Conservation (phyloP, 2,888 invertebrate genomes). For the Drosophila melanosoma region DNA sequence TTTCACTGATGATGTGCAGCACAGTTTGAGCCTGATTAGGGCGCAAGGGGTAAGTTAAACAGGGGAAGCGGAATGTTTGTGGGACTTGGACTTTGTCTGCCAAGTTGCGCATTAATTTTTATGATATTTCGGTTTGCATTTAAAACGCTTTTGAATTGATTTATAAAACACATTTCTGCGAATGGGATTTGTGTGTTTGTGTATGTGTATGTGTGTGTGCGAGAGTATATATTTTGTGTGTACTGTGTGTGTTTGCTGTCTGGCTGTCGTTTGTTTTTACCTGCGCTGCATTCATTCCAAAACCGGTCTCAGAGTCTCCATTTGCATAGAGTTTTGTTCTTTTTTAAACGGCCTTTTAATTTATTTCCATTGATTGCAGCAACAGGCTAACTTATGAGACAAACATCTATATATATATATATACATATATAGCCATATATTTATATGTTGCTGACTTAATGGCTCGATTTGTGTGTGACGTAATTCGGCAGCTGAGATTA, state of each 20-base stretch:
- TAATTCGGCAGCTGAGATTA: slow-evolving; percentile 71
- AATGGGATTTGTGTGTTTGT: slow-evolving; percentile 27
- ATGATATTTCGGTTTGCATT: slow-evolving; percentile 36
- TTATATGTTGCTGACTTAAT: slow-evolving; percentile 50
- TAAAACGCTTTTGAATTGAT: slow-evolving; percentile 46
- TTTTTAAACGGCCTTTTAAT: slow-evolving; percentile 68
- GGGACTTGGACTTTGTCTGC: slow-evolving; percentile 4
- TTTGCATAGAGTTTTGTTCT: slow-evolving; percentile 79
- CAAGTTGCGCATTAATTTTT: slow-evolving; percentile 8
- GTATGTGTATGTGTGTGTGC: slow-evolving; percentile 15
- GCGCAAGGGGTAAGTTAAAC: slow-evolving; percentile 28
- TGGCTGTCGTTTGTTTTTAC: slow-evolving; percentile 48
- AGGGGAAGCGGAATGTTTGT: not conserved
- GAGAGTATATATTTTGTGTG: not conserved
- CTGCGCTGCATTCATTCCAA: slow-evolving; percentile 66
- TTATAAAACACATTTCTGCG: slow-evolving; percentile 39
- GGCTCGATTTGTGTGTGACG: slow-evolving; percentile 61
- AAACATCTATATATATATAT: slow-evolving; percentile 19
- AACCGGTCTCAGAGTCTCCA: slow-evolving; percentile 38
- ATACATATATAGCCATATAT: slow-evolving; percentile 7
- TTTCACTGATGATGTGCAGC: slow-evolving; percentile 21
- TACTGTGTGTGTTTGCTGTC: slow-evolving; percentile 28
- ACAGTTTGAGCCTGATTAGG: slow-evolving; percentile 25
- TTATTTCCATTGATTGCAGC: slow-evolving; percentile 76
- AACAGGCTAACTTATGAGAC: slow-evolving; percentile 44